Percentiles rank a stretch among this genome's conserved stretches.
These are phyloP conservation scores for Araneus ventricosus DNA, from an alignment of 1,140 invertebrate genomes.

Conservation along the genomic window DNA sequence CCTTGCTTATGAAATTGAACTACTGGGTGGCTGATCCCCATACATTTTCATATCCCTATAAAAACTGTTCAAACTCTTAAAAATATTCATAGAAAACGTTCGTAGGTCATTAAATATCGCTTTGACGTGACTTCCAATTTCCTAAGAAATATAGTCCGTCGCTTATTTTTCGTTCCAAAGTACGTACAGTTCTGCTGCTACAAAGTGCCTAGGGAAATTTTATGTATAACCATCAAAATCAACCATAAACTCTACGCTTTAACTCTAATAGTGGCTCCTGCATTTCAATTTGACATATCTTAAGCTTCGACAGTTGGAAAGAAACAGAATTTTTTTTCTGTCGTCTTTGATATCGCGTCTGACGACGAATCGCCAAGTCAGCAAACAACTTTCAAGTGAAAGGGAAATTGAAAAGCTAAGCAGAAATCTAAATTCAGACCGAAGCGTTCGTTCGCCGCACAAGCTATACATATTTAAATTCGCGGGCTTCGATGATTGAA, in stretches of 20 bases:
- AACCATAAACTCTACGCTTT: constrained; percentile 26
- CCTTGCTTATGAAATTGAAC: background rate
- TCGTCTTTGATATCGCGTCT: constrained; percentile 7
- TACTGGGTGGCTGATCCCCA: background rate
- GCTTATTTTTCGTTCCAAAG: background rate
- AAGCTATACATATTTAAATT: constrained; percentile 72
- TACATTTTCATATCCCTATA: background rate
- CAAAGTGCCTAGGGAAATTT: constrained; percentile 22
- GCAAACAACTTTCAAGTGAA: constrained; percentile 67
- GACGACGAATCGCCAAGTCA: constrained; percentile 63
- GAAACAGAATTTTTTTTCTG: background rate
- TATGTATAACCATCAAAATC: background rate
- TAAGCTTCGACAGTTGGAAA: constrained; percentile 36
- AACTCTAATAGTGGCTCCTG: constrained; percentile 31
- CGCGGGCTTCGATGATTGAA: constrained; percentile 46
- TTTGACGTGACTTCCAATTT: background rate
- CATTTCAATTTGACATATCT: constrained; percentile 60
- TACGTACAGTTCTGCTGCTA: background rate
- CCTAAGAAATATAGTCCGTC: background rate
- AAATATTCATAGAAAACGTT: constrained; percentile 25
- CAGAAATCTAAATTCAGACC: constrained; percentile 72
- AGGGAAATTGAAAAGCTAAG: constrained; percentile 72
- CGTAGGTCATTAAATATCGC: background rate
- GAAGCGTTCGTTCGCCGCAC: background rate
- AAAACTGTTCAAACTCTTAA: background rate